A percentile compares a stretch with the other conserved stretches of the same genome.
Conservation (phyloP, 2,797 vertebrate species). For the Gouania willdenowi region DNA sequence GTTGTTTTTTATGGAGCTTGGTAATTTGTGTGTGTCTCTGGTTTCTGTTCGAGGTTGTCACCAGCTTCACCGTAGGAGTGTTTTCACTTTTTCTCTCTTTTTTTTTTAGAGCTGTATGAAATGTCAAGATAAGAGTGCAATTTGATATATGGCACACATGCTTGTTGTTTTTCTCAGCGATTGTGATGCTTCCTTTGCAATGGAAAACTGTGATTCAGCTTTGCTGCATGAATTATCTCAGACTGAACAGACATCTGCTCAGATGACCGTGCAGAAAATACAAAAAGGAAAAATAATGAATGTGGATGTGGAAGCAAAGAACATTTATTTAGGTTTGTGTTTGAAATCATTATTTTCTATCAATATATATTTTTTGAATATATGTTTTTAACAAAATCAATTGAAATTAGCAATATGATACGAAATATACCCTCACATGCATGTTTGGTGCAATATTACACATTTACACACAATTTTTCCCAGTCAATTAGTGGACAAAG, state of each 20-base stretch:
- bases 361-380: too few relatives aligned
- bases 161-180: conserved; percentile 7
- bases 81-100: conserved; percentile 10
- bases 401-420: too few relatives aligned
- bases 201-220: neutral
- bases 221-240: neutral
- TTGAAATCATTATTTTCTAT: conserved; percentile 6
- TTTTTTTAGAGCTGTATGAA: neutral
- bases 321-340: too few relatives aligned
- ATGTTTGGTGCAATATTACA: too few relatives aligned
- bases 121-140: neutral
- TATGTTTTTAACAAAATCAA: too few relatives aligned
- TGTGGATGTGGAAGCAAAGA: neutral
- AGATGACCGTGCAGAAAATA: neutral
- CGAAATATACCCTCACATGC: too few relatives aligned
- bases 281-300: conserved; percentile 8
- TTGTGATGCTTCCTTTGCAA: neutral
- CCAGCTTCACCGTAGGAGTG: conserved; percentile 9
- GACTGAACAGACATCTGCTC: conserved; percentile 5
- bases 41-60: conserved; percentile 1
- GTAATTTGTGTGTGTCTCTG: conserved; percentile 23
- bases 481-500: too few relatives aligned
- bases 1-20: conserved; percentile 15
- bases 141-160: neutral
- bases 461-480: too few relatives aligned